Evolutionary conservation across 2,797 vertebrate genomes (phyloP), one percentile per base, ranked within the genome.

Genomic region (Cynodonichthys magdalenae): DNA sequence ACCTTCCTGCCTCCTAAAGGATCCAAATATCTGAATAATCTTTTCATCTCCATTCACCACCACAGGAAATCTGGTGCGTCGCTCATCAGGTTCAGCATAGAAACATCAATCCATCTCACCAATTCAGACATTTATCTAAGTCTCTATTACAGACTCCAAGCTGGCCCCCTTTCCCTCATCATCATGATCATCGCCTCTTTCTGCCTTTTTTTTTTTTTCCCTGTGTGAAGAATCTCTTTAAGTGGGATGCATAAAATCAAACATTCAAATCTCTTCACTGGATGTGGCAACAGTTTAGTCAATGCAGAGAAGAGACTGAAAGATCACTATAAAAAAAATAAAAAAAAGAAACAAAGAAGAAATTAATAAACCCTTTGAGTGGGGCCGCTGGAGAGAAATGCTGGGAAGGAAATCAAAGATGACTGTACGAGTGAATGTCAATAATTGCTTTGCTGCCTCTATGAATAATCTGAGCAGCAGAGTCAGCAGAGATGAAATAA

Each of bases 1-100:
- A 58, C 46, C 59, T 67, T 88, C 70, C 76, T 87, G 85, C 53
- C 78, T 81, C 53, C 79, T 80, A 74, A 79, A 79, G 69, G 55
- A 80, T 86, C 87, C 76, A 79, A 85, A 89, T 86, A 83, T 83
- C 84, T 53, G 77, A 59, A 88, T 88, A 66, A 91, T 88, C 82
- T 69, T 88, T 85, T 90, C 86, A 88, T 88, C 84, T 89, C 70
- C 74, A 69, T 79, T 88, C 84, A 87, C 75, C 3, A 41, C 80
- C 71, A 77, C 83, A 83, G 76, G 75, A 85, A 88, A 89, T 85
- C 83, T 82, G 81, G 71, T 74, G 80, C 83, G 83, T 87, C 85
- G 82, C 82, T 89, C 75, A 79, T 87, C 83, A 88, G 79, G 68
- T 86, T 85, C 79, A 74, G 59, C 82, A 79, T 70, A 60, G 79